Conservation (phyloP, 2,797 vertebrate genomes). For the Clarias pachynema region DNA sequence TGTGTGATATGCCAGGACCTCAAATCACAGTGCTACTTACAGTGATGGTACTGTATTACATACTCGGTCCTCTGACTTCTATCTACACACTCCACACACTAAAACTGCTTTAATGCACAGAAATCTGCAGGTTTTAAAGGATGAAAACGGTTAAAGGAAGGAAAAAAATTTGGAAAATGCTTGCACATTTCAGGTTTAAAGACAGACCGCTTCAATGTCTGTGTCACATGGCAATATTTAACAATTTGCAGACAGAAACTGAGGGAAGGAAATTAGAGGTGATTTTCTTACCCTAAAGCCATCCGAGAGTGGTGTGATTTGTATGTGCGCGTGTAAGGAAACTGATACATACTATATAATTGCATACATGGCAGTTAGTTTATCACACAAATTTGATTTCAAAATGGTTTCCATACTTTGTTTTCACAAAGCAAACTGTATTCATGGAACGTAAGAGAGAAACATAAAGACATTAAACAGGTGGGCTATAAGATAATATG, state of each 20-base stretch:
- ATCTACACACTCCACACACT: not conserved
- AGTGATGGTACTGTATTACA: not conserved
- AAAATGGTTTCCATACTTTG: not conserved
- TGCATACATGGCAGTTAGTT: not conserved
- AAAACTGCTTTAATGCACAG: not conserved
- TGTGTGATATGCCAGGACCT: not conserved
- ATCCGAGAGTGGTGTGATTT: not conserved
- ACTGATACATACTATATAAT: not conserved
- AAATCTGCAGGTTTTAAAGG: not conserved
- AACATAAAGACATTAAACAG: constrained; percentile 1
- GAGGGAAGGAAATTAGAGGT: not conserved
- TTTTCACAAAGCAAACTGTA: not conserved
- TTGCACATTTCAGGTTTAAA: constrained; percentile 13
- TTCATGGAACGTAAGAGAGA: not conserved
- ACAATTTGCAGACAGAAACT: not conserved
- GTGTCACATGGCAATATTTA: constrained; percentile 19
- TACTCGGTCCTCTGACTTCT: not conserved
- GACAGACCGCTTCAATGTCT: not conserved
- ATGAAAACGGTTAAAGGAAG: too few species aligned
- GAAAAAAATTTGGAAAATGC: not conserved
- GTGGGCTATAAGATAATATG: not conserved
- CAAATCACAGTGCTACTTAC: not conserved
- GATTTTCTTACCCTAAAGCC: constrained; percentile 1
- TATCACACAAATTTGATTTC: not conserved
- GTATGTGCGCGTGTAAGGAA: not conserved